Conservation (phyloP, 2,888 invertebrate species). For the Schrankia costaestrigalis region DNA sequence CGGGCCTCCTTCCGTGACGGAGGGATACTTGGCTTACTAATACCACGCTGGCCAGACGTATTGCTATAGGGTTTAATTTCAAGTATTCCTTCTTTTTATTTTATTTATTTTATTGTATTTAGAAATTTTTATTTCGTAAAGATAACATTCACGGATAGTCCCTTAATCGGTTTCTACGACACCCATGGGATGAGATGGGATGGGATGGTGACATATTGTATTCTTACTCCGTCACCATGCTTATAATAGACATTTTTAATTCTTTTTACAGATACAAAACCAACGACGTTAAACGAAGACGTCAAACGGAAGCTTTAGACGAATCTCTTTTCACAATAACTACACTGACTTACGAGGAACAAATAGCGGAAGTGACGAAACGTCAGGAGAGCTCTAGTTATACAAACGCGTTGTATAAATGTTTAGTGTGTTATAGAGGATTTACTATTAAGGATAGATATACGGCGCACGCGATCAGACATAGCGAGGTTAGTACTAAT, state of each 20-base stretch:
- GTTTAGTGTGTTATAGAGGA: conserved; percentile 55
- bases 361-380: conserved; percentile 56
- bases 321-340: conserved; percentile 59
- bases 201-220: background rate
- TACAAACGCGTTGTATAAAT: conserved; percentile 50
- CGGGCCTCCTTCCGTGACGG: too few species aligned
- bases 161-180: too few species aligned
- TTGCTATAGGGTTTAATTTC: too few species aligned
- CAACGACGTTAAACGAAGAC: conserved; percentile 52
- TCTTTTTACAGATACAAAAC: conserved; percentile 51
- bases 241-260: background rate
- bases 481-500: conserved; percentile 61
- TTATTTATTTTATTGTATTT: too few species aligned
- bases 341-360: conserved; percentile 57
- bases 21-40: too few species aligned
- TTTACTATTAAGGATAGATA: conserved; percentile 57
- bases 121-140: too few species aligned
- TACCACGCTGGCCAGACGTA: too few species aligned
- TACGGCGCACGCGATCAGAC: conserved; percentile 55
- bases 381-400: conserved; percentile 48
- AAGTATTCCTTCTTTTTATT: too few species aligned
- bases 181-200: too few species aligned
- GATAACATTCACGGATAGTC: too few species aligned
- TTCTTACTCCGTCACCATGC: background rate
- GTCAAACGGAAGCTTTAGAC: conserved; percentile 49